Base-by-base conservation (phyloP, 2,888 invertebrate genomes). In the Drosophila demipolita region DNA sequence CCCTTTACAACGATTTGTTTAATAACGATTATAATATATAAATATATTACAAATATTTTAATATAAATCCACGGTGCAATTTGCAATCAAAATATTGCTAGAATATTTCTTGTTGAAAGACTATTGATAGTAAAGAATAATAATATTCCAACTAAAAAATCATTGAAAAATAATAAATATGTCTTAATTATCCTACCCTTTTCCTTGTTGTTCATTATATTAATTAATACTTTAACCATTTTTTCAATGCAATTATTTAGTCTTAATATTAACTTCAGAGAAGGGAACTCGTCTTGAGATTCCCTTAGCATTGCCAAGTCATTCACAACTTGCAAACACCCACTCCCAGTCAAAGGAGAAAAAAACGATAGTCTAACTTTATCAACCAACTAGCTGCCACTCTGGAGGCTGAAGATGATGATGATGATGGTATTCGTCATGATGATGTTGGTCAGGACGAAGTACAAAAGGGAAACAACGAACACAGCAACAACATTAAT, bases 401-500 rank as follows among this genome's bases (percentile, higher is more conserved):
- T 4, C 80, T 67, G 75, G 61, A 66, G 75, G 53, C 42, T 72
- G 70, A 23, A 3, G 20, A 15, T 2, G 45, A 45, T 45, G 45
- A 40, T 40, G 40, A 45, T 45, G 40, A 78, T 66, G 76, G 55
- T 45, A 23, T 23, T 15, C 55, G 72, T 72, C 58, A 73, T 67
- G 58, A 80, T 68, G 72, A 66, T 73, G 82, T 66, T 77, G 84
- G 69, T 60, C 61, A 69, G 69, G 54, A 63, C 36, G 49, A 23
- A 53, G 40, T 33, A 68, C 63, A 64, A 63, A 59, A 64, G 26
- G 60, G 35, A 53, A 48, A 54, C 73, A 71, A 65, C 64, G 55
- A 68, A 63, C 65, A 32, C 66, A 59, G 69, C 63, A 70, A 66
- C 57, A 80, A 65, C 64, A 86, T 83, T 76, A 76, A 69, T 75